Evolutionary conservation across 2,797 vertebrate genomes (phyloP).

Genomic region (Babyrousa celebensis): DNA sequence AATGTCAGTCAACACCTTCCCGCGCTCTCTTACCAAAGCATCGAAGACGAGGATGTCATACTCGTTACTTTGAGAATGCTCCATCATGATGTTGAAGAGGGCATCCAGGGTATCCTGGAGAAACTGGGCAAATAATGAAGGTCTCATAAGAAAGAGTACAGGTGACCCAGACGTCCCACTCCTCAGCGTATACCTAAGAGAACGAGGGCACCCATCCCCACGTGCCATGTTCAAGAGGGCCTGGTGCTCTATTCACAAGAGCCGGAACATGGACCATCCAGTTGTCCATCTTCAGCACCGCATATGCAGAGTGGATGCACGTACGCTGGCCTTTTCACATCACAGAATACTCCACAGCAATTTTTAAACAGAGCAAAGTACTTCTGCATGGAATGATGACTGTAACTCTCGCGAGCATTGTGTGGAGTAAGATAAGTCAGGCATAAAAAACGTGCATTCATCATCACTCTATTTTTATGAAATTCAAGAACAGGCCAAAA

Average conservation of each 20-base stretch:
- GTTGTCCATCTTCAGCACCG: neutral
- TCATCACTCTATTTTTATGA: neutral
- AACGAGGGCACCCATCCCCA: neutral
- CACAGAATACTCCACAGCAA: neutral
- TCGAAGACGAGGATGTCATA: constrained; percentile 99
- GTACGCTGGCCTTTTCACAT: neutral
- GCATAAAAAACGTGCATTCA: neutral
- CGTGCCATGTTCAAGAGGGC: neutral
- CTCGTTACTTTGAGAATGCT: constrained; percentile 96
- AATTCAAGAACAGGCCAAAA: neutral
- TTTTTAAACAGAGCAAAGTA: neutral
- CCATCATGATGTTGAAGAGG: constrained; percentile 99
- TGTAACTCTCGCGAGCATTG: neutral
- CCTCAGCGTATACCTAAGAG: neutral
- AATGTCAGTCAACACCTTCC: neutral
- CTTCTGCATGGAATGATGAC: neutral
- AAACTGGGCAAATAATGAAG: constrained; percentile 91
- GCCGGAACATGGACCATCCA: neutral
- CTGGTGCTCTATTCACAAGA: neutral
- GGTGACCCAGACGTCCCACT: neutral
- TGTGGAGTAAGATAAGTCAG: neutral
- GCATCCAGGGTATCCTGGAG: constrained; percentile 99
- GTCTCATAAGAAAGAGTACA: neutral
- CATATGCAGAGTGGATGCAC: too few species aligned
- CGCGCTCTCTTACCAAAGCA: constrained; percentile 94